Evolutionary conservation across 2,797 vertebrate species (phyloP).

Genomic region (Ispidina picta): DNA sequence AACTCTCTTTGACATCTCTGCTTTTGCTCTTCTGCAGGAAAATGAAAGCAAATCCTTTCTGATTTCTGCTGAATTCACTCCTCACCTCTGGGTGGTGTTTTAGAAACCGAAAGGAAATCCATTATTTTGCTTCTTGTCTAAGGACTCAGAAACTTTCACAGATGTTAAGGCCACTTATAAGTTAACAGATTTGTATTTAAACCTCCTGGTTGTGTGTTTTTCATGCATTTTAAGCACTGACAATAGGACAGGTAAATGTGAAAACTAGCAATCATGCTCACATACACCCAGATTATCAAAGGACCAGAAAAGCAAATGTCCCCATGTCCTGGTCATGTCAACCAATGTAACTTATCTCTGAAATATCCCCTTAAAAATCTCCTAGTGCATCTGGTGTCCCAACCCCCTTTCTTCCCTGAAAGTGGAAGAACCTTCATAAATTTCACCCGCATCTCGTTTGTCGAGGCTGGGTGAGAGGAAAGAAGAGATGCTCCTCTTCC

Average conservation of each 20-base stretch:
- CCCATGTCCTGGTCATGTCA: background rate
- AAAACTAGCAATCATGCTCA: background rate
- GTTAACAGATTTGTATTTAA: background rate
- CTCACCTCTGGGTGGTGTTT: constrained; percentile 51
- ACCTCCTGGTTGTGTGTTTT: constrained; percentile 32
- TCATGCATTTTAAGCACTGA: constrained; percentile 40
- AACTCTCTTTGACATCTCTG: background rate
- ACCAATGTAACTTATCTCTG: background rate
- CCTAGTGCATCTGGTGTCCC: background rate
- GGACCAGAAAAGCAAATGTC: background rate
- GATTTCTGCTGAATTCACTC: constrained; percentile 44
- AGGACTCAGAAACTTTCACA: constrained; percentile 6
- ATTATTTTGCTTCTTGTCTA: constrained; percentile 24
- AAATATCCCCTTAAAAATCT: background rate
- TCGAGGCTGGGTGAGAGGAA: background rate
- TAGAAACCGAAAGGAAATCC: constrained; percentile 44
- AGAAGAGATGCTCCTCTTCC: background rate
- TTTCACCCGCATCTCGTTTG: background rate
- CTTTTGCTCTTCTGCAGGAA: background rate
- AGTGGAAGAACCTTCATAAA: constrained; percentile 1
- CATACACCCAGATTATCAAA: background rate
- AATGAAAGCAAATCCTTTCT: constrained; percentile 42
- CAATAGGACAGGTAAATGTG: constrained; percentile 17
- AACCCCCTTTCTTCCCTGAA: background rate
- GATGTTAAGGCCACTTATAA: constrained; percentile 44